Percentiles rank a stretch among this genome's conserved stretches.
These are phyloP conservation scores for Campoplex nolae DNA, from an alignment of 2,888 invertebrate genomes.

Conservation along the genomic window DNA sequence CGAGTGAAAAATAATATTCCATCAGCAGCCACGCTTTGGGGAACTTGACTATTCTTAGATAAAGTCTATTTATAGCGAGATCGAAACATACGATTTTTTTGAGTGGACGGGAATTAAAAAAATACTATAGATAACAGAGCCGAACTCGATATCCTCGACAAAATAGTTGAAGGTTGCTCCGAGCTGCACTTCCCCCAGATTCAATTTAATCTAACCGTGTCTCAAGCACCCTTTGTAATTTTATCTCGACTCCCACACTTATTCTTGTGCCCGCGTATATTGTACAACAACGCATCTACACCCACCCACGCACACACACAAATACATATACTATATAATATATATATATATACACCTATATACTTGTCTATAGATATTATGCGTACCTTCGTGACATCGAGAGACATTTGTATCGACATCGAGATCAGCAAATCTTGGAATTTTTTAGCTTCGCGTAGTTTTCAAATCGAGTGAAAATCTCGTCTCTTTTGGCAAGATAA, in stretches of 20 bases:
- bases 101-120: background rate
- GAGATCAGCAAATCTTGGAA: constrained; percentile 37
- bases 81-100: background rate
- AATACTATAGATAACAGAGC: background rate
- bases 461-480: too few species aligned
- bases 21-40: background rate
- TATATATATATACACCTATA: constrained; percentile 18
- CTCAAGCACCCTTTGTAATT: constrained; percentile 41
- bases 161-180: constrained; percentile 20
- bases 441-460: background rate
- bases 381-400: background rate
- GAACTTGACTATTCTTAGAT: background rate
- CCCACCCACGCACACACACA: background rate
- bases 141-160: background rate
- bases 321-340: constrained; percentile 19
- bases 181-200: background rate
- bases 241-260: constrained; percentile 54
- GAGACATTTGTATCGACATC: background rate
- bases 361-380: background rate
- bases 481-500: too few species aligned
- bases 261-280: constrained; percentile 40
- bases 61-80: constrained; percentile 13
- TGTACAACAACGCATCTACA: background rate
- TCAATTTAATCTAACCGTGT: too few species aligned
- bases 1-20: too few species aligned